A percentile compares a stretch with the other conserved stretches of the same genome.
phyloP scores from a whole-genome alignment of 2,113 vertebrate species.

The Pluvialis apricaria region DNA sequence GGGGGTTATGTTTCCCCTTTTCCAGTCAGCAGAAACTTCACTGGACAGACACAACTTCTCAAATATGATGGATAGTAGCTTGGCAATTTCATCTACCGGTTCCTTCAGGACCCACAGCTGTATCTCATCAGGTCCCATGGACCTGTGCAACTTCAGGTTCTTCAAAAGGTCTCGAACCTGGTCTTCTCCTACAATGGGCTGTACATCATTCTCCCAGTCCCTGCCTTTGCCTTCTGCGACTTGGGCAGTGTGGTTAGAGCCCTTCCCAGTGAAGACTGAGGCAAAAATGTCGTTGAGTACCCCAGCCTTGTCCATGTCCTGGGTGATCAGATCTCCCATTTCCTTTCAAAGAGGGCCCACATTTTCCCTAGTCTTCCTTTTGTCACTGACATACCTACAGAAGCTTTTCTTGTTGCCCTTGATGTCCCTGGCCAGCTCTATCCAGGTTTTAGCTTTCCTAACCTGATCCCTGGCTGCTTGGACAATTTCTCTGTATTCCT shows the following conservation, averaged over 20 bases:
- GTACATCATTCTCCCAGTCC: too few species aligned
- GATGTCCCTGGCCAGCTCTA: background rate
- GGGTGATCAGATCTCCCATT: background rate
- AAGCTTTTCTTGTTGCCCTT: background rate
- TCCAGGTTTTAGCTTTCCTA: background rate
- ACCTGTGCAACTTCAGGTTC: too few species aligned
- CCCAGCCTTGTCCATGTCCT: background rate
- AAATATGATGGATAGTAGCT: too few species aligned
- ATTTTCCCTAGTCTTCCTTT: background rate
- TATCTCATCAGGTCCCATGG: too few species aligned
- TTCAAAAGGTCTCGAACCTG: too few species aligned
- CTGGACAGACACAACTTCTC: background rate
- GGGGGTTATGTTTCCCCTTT: background rate
- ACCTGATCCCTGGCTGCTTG: background rate
- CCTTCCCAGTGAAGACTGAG: background rate
- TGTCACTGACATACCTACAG: background rate
- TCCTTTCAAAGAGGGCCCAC: background rate
- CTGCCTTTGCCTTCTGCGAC: background rate
- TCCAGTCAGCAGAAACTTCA: background rate
- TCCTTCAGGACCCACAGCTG: too few species aligned
- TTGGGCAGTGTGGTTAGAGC: background rate
- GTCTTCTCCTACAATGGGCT: too few species aligned
- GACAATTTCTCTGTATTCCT: background rate
- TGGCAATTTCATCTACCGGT: too few species aligned
- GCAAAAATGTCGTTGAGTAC: background rate